phyloP scores from a whole-genome alignment of 2,888 invertebrate genomes.

The Quadroppia sp. region DNA sequence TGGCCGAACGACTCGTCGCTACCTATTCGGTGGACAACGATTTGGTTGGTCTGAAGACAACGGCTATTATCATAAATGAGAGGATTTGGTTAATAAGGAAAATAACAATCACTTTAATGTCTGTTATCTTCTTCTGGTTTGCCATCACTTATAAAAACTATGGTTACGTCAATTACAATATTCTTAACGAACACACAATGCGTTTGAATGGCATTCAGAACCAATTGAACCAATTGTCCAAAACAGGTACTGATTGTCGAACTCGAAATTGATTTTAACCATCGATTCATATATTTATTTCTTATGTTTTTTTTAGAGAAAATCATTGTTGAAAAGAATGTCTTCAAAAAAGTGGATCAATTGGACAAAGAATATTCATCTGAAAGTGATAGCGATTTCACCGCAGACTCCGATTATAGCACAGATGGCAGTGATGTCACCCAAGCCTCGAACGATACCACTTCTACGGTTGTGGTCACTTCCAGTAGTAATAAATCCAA shows the following conservation, averaged over 20 bases:
- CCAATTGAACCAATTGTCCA: constrained; percentile 27
- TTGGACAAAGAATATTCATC: background rate
- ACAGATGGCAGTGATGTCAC: background rate
- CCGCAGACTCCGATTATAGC: constrained; percentile 20
- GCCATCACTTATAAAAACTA: constrained; percentile 35
- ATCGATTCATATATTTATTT: background rate
- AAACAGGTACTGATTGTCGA: background rate
- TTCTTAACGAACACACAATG: constrained; percentile 34
- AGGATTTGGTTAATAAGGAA: constrained; percentile 35
- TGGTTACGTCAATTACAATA: constrained; percentile 23
- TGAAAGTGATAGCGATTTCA: constrained; percentile 6
- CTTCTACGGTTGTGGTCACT: background rate
- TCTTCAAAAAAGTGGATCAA: background rate
- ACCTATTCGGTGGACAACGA: constrained; percentile 35
- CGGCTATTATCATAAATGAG: constrained; percentile 13
- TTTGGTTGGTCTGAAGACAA: background rate
- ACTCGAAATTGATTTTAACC: background rate
- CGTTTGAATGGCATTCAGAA: constrained; percentile 28
- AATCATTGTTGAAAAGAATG: too few species aligned
- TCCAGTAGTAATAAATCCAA: background rate
- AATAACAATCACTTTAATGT: constrained; percentile 3
- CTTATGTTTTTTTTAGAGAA: background rate
- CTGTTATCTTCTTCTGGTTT: constrained; percentile 32
- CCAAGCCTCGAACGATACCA: background rate
- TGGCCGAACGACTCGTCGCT: constrained; percentile 54